phyloP scores from a whole-genome alignment of 1,140 invertebrate genomes.

The Tetramorium simillimum region DNA sequence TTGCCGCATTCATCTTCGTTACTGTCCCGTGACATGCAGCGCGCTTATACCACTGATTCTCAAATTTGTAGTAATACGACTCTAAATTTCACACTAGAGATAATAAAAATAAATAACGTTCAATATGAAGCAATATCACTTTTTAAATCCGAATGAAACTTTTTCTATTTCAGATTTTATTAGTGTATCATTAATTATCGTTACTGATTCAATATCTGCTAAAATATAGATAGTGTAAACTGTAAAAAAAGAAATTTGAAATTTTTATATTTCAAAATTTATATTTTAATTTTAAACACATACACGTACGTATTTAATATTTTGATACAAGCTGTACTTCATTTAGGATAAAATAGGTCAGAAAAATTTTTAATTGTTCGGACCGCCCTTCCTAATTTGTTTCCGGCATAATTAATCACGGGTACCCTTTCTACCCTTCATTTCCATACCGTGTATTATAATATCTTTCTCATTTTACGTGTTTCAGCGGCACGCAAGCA shows the following conservation, averaged over 20 bases:
- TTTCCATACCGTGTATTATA: not conserved
- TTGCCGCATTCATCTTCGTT: constrained; percentile 25
- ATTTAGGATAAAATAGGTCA: not conserved
- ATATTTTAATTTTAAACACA: not conserved
- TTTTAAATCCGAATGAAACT: not conserved
- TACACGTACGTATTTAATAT: not conserved
- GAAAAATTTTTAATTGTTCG: constrained; percentile 15
- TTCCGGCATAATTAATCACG: not conserved
- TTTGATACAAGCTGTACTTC: not conserved
- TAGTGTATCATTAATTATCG: not conserved
- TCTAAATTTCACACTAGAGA: not conserved
- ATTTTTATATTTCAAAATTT: not conserved
- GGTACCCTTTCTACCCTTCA: not conserved
- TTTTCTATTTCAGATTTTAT: not conserved
- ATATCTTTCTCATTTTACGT: not conserved
- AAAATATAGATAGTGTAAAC: not conserved
- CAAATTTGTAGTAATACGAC: not conserved
- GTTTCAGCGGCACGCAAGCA: constrained; percentile 35
- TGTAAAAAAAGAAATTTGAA: not conserved
- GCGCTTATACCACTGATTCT: not conserved
- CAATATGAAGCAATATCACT: not conserved
- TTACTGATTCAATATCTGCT: not conserved
- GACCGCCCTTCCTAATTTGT: not conserved
- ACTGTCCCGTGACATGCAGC: not conserved
- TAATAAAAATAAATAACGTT: not conserved